These are phyloP conservation scores for Ophiothrix spiculata DNA, from an alignment of 35 echinoderm and acorn worm species.

Conservation along the genomic window DNA sequence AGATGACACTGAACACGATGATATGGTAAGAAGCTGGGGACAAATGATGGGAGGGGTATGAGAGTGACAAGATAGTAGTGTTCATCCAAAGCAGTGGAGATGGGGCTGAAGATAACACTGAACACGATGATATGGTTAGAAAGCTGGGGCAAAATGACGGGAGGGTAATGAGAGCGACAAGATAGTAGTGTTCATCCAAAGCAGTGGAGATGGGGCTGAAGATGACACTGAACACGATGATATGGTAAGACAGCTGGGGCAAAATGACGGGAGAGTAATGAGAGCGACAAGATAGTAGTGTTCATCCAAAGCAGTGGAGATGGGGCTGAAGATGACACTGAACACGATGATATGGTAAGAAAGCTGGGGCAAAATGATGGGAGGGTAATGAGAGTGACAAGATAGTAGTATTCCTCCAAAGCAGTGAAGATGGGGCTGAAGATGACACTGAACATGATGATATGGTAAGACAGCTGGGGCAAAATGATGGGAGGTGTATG, in stretches of 20 bases:
- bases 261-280: slow-evolving; percentile 66
- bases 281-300: too few species aligned
- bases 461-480: slow-evolving; percentile 86
- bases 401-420: slow-evolving; percentile 72
- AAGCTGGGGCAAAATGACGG: slow-evolving; percentile 83
- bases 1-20: too few species aligned
- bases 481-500: slow-evolving; percentile 81
- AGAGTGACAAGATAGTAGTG: slow-evolving; percentile 80
- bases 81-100: slow-evolving; percentile 56
- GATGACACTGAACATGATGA: slow-evolving; percentile 73
- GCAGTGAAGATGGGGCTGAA: slow-evolving; percentile 36
- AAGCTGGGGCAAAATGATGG: too few species aligned
- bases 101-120: slow-evolving; percentile 44
- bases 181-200: slow-evolving; percentile 66
- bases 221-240: too few species aligned
- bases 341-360: too few species aligned
- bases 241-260: too few species aligned
- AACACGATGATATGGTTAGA: slow-evolving; percentile 83
- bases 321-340: too few species aligned
- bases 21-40: too few species aligned
- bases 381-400: too few species aligned
- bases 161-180: slow-evolving; percentile 86
- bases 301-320: too few species aligned
- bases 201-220: slow-evolving; percentile 32
- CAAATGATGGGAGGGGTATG: too few species aligned